phyloP scores from a whole-genome alignment of 2,797 vertebrate species.

The Esox lucius region DNA sequence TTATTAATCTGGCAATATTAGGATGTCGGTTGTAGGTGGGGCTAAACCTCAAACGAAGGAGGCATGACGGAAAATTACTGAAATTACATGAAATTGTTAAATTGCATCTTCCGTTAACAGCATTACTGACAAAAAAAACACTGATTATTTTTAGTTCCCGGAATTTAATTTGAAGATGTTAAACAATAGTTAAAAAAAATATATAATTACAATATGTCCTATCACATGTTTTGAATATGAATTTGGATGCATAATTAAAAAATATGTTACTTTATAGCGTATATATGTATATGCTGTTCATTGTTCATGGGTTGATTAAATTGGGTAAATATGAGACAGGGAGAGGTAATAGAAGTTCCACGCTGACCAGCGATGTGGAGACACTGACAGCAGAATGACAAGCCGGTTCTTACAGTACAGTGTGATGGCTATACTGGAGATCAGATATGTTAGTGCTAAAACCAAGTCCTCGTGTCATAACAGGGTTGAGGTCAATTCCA shows the following conservation, averaged over 20 bases:
- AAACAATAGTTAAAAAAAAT: background rate
- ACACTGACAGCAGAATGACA: no score
- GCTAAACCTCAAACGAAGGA: background rate
- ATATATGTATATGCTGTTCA: no score
- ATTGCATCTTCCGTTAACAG: background rate
- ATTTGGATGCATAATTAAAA: no score
- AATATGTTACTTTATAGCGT: no score
- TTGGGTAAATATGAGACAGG: no score
- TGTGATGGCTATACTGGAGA: background rate
- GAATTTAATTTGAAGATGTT: background rate
- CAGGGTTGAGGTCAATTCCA: no score
- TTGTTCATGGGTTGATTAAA: no score
- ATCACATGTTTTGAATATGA: no score
- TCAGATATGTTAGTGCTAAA: slow-evolving; percentile 1
- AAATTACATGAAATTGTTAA: background rate
- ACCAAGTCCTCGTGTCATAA: background rate
- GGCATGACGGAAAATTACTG: background rate
- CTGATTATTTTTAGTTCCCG: background rate
- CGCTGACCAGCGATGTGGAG: no score
- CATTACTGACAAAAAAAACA: background rate
- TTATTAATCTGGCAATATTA: background rate
- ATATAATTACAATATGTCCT: no score
- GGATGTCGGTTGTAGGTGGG: background rate
- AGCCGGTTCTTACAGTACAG: background rate
- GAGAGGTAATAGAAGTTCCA: no score